Percentiles rank a stretch among this genome's conserved stretches.
Evolutionary conservation across 2,888 invertebrate species (phyloP).

Genomic region (Marronus borbonicus): DNA sequence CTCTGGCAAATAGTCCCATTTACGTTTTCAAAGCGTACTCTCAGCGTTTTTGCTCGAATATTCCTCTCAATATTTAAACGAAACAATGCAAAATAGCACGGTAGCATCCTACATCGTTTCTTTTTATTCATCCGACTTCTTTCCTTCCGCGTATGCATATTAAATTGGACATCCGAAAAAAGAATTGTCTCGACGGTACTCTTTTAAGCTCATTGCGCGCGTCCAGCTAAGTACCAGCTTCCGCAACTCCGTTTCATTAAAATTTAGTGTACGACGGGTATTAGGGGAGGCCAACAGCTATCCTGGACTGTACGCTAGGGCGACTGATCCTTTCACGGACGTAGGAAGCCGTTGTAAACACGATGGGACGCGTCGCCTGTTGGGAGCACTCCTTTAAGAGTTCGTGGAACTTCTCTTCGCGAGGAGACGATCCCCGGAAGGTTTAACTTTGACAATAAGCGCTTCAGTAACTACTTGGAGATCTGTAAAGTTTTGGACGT

Average conservation of each 20-base stretch:
- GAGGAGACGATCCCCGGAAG: slow-evolving; percentile 28
- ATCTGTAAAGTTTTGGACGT: neutral
- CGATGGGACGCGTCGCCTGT: slow-evolving; percentile 5
- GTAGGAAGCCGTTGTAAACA: slow-evolving; percentile 4
- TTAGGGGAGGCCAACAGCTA: neutral
- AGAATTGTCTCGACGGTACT: neutral
- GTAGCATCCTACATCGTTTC: neutral
- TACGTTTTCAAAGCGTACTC: too few relatives aligned
- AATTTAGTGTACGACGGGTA: slow-evolving; percentile 22
- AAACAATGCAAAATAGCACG: neutral
- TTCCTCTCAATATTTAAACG: neutral
- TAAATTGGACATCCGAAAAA: slow-evolving; percentile 16
- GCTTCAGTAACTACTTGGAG: slow-evolving; percentile 22
- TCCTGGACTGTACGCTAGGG: neutral
- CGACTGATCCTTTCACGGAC: slow-evolving; percentile 35
- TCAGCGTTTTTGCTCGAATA: too few relatives aligned
- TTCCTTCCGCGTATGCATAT: slow-evolving; percentile 16
- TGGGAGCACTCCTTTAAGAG: slow-evolving; percentile 24
- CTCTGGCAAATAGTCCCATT: too few relatives aligned
- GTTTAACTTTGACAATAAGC: slow-evolving; percentile 35
- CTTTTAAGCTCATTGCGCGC: too few relatives aligned
- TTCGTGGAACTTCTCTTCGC: slow-evolving; percentile 4
- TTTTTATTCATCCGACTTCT: neutral
- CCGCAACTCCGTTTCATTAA: slow-evolving; percentile 15
- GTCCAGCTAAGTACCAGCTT: neutral